These are phyloP conservation scores for Lasioglossum vierecki DNA, from an alignment of 2,888 invertebrate genomes.

Conservation along the genomic window DNA sequence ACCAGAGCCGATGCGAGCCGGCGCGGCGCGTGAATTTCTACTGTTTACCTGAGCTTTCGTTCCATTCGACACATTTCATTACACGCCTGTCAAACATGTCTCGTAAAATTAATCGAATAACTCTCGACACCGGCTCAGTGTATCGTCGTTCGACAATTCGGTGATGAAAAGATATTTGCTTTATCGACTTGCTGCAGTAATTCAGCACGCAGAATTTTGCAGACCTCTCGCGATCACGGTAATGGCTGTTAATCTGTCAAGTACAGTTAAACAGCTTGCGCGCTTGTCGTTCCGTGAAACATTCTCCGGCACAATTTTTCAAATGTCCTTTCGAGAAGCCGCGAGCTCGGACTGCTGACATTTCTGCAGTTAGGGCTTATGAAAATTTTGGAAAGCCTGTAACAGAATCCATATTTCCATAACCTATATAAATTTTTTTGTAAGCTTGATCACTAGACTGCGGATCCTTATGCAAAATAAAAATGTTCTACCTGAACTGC, in stretches of 20 bases:
- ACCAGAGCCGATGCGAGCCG: background rate
- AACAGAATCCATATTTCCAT: background rate
- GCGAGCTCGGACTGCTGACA: background rate
- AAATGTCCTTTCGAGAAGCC: background rate
- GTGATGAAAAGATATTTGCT: conserved; percentile 41
- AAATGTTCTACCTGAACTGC: too few species aligned
- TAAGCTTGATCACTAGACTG: too few species aligned
- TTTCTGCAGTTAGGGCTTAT: background rate
- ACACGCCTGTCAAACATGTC: conserved; percentile 25
- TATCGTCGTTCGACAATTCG: conserved; percentile 22
- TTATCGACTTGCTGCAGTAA: conserved; percentile 36
- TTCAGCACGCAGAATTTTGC: conserved; percentile 39
- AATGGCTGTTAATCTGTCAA: conserved; percentile 47
- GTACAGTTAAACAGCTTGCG: conserved; percentile 37
- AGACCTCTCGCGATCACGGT: conserved; percentile 27
- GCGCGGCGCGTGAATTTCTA: conserved; percentile 3
- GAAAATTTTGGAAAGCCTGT: background rate
- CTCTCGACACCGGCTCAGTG: conserved; percentile 27
- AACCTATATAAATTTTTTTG: too few species aligned
- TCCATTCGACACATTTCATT: conserved; percentile 25
- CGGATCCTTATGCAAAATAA: too few species aligned
- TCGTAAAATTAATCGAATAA: conserved; percentile 53
- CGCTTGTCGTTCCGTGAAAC: conserved; percentile 23
- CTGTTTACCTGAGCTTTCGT: conserved; percentile 16
- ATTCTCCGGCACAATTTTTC: background rate